These are phyloP conservation scores for Polypterus bichir DNA, from an alignment of 2,113 vertebrate species.

Conservation along the genomic window DNA sequence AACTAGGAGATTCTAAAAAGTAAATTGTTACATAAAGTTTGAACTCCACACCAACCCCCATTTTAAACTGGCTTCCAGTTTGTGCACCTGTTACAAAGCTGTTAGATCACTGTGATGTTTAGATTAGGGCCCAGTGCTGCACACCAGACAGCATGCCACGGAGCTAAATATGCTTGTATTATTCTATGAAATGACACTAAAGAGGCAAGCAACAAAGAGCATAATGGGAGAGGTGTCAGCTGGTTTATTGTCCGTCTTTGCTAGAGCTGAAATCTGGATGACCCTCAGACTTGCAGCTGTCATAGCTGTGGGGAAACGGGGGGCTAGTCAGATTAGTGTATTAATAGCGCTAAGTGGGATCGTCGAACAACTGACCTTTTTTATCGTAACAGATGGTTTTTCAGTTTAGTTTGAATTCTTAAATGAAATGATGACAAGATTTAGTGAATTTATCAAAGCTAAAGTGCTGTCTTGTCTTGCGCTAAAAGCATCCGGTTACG, in stretches of 20 bases:
- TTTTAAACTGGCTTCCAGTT: no score
- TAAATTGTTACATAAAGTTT: no score
- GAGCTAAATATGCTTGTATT: slow-evolving; percentile 1
- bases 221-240: slow-evolving; percentile 3
- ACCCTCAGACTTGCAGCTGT: slow-evolving; percentile 23
- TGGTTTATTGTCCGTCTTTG: slow-evolving; percentile 16
- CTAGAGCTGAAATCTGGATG: slow-evolving; percentile 17
- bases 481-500: neutral
- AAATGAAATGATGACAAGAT: neutral
- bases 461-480: slow-evolving; percentile 1
- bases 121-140: neutral
- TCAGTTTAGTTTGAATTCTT: slow-evolving; percentile 9
- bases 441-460: neutral
- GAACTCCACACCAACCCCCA: no score
- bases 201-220: neutral
- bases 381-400: slow-evolving; percentile 25
- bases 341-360: slow-evolving; percentile 8
- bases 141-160: neutral
- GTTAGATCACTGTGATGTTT: neutral
- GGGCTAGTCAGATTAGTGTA: slow-evolving; percentile 16
- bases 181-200: neutral
- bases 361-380: slow-evolving; percentile 4
- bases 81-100: no score
- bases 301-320: slow-evolving; percentile 4
- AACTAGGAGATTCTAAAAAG: no score